Percentiles rank a stretch among this genome's conserved stretches.
These are phyloP conservation scores for Opisthograptis luteolata DNA, from an alignment of 2,888 invertebrate species.

Conservation along the genomic window DNA sequence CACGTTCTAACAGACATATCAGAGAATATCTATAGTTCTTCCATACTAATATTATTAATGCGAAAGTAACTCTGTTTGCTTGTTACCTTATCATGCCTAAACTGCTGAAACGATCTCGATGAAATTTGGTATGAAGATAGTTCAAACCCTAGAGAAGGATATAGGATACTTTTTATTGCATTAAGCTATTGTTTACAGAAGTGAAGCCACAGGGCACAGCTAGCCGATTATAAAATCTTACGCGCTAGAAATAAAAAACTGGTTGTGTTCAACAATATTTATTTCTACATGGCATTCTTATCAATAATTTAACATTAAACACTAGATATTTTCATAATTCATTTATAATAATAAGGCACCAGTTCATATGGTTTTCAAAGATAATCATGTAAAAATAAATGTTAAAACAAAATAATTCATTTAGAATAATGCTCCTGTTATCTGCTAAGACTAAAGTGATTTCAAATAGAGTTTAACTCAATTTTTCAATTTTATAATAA, in stretches of 20 bases:
- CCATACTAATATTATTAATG: no score
- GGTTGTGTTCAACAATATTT: conserved; percentile 15
- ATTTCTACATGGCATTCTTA: conserved; percentile 26
- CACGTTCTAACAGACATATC: no score
- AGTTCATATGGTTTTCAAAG: conserved; percentile 13
- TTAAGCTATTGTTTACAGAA: no score
- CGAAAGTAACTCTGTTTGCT: no score
- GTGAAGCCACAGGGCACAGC: no score
- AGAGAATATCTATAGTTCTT: no score
- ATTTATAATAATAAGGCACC: conserved; percentile 25
- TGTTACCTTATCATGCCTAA: no score
- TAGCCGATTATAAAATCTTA: neutral
- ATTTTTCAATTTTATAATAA: no score
- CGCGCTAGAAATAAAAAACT: conserved; percentile 13
- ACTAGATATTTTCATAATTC: conserved; percentile 10
- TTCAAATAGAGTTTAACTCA: neutral
- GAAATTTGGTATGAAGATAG: no score
- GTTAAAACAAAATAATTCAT: conserved; percentile 11
- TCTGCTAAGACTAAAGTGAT: conserved; percentile 13
- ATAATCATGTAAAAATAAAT: conserved; percentile 20
- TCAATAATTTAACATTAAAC: conserved; percentile 18
- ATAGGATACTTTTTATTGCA: no score
- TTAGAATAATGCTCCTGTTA: conserved; percentile 10
- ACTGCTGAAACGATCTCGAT: no score
- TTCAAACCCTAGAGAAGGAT: no score